Evolutionary conservation across 2,888 invertebrate species (phyloP).

Genomic region (Epiperipatus broadwayi): DNA sequence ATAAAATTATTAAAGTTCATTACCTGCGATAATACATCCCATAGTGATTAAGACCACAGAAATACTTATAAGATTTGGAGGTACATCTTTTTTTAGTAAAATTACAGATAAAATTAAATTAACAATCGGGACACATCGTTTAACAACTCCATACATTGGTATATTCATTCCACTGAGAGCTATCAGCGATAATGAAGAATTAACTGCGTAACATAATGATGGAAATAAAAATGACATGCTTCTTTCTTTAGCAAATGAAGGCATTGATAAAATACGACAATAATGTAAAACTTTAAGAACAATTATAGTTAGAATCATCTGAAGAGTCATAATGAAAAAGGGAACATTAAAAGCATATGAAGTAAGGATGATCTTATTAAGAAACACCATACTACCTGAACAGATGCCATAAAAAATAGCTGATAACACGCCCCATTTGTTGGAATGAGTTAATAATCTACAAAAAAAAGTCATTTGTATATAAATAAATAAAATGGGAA

Average conservation of each 20-base stretch:
- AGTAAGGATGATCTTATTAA: slow-evolving; percentile 29
- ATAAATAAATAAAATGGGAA: too few relatives aligned
- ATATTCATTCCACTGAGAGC: slow-evolving; percentile 36
- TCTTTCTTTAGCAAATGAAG: slow-evolving; percentile 27
- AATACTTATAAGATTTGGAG: slow-evolving; percentile 22
- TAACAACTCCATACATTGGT: slow-evolving; percentile 35
- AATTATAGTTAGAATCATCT: slow-evolving; percentile 31
- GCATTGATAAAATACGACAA: slow-evolving; percentile 22
- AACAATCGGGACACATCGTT: slow-evolving; percentile 31
- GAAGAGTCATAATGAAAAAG: slow-evolving; percentile 32
- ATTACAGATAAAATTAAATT: slow-evolving; percentile 27
- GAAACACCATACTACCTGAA: slow-evolving; percentile 29
- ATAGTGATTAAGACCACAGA: slow-evolving; percentile 27
- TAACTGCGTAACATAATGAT: slow-evolving; percentile 31
- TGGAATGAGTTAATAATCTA: too few relatives aligned
- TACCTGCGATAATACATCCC: slow-evolving; percentile 31
- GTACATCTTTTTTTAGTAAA: slow-evolving; percentile 26
- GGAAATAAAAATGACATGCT: slow-evolving; percentile 30
- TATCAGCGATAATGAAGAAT: slow-evolving; percentile 31
- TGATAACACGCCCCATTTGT: slow-evolving; percentile 21
- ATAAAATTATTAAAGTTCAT: too few relatives aligned
- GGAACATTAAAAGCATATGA: slow-evolving; percentile 33
- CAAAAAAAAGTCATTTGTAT: too few relatives aligned
- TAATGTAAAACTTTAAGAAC: slow-evolving; percentile 26
- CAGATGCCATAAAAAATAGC: slow-evolving; percentile 29